Percentiles rank a stretch among this genome's conserved stretches.
phyloP scores from a whole-genome alignment of 2,888 invertebrate species.

The Andrena flavipes region DNA sequence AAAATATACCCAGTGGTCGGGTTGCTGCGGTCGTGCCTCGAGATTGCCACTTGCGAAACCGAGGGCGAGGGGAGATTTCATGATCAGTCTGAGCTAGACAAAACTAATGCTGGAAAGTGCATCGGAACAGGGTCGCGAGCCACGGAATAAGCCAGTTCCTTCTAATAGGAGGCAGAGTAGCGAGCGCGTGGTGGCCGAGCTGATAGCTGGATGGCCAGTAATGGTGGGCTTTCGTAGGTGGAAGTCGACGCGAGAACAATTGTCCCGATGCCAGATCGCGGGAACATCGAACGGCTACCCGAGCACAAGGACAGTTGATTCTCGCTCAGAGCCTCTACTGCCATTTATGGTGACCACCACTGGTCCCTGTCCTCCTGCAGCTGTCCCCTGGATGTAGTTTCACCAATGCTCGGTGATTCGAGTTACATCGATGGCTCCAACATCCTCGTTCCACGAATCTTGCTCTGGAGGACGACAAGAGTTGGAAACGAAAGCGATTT shows the following conservation, averaged over 20 bases:
- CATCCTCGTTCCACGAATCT: neutral
- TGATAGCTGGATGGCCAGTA: too few species aligned
- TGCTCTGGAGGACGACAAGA: neutral
- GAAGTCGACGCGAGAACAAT: constrained; percentile 56
- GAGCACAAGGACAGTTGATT: constrained; percentile 58
- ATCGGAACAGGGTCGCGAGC: neutral
- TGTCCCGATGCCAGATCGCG: constrained; percentile 38
- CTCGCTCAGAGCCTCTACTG: constrained; percentile 42
- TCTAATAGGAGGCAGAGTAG: neutral
- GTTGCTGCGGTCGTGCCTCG: constrained; percentile 23
- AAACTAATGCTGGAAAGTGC: neutral
- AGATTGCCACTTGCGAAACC: constrained; percentile 33
- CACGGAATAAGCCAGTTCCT: neutral
- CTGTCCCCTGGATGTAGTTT: constrained; percentile 41
- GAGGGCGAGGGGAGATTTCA: constrained; percentile 16
- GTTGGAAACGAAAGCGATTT: neutral
- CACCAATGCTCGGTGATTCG: constrained; percentile 28
- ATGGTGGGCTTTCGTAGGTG: constrained; percentile 56
- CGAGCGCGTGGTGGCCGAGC: too few species aligned
- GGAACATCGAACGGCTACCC: neutral
- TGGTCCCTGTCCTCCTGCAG: constrained; percentile 56
- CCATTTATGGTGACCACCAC: constrained; percentile 69
- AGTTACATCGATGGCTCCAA: neutral
- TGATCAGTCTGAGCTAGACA: neutral
- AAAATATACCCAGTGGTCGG: constrained; percentile 21